phyloP scores from a whole-genome alignment of 2,113 vertebrate species.

The Phrynosoma blainvillii region DNA sequence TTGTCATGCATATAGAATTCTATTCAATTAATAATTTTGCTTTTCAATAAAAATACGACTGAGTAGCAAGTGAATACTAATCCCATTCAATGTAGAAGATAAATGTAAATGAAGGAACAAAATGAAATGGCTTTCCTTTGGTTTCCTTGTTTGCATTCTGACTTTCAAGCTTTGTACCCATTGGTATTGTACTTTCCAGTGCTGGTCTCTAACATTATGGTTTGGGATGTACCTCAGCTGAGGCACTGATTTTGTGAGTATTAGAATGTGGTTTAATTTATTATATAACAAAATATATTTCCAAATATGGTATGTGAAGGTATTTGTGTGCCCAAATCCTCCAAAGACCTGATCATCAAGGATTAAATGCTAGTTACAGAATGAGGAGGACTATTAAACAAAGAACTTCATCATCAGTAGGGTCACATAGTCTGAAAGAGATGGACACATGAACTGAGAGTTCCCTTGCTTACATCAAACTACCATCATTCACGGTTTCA shows the following conservation, averaged over 20 bases:
- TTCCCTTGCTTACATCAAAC: background rate
- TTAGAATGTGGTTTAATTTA: background rate
- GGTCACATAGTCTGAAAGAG: background rate
- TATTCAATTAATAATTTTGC: conserved; percentile 76
- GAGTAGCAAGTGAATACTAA: conserved; percentile 70
- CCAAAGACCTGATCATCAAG: background rate
- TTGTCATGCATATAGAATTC: conserved; percentile 75
- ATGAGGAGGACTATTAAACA: background rate
- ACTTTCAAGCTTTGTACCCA: background rate
- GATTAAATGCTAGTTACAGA: background rate
- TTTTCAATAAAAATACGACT: conserved; percentile 76
- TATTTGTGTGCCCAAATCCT: background rate
- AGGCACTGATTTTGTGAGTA: background rate
- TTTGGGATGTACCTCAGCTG: background rate
- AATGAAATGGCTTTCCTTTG: conserved; percentile 6
- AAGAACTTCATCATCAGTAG: background rate
- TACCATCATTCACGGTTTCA: too few relatives aligned
- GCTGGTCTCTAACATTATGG: background rate
- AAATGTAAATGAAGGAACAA: conserved; percentile 64
- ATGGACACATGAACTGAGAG: too few relatives aligned
- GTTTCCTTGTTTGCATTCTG: conserved; percentile 2
- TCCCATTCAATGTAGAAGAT: conserved; percentile 48
- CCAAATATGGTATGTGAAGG: background rate
- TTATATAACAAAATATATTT: background rate
- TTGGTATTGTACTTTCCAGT: background rate